Evolutionary conservation across 2,113 vertebrate genomes (phyloP).

Genomic region (Xenopus laevis): DNA sequence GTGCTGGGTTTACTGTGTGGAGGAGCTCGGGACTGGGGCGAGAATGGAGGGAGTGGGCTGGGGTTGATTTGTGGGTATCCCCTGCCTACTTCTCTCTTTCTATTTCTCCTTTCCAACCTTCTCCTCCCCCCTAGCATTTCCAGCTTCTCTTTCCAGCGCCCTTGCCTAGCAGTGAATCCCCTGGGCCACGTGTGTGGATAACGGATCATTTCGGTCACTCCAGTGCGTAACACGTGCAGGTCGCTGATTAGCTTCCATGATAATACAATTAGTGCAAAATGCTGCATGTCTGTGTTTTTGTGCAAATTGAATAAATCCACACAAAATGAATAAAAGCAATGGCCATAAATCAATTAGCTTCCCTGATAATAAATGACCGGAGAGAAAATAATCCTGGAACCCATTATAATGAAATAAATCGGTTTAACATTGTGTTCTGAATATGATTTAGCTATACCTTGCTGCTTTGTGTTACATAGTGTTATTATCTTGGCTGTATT

Average conservation of each 20-base stretch:
- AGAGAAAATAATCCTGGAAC: background rate
- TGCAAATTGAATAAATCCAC: background rate
- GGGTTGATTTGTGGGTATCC: too few species aligned
- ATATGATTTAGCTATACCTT: too few species aligned
- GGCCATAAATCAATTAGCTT: background rate
- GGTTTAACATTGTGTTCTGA: too few species aligned
- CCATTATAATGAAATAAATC: background rate
- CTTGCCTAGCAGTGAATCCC: too few species aligned
- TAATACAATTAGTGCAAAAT: slow-evolving; percentile 17
- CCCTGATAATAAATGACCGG: background rate
- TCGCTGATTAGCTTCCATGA: background rate
- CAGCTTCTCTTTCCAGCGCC: too few species aligned
- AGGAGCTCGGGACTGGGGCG: too few species aligned
- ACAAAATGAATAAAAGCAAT: background rate
- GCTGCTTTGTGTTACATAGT: background rate
- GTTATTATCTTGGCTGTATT: background rate
- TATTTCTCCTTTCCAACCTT: too few species aligned
- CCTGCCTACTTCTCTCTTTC: too few species aligned
- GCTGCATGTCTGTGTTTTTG: background rate
- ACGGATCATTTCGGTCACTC: slow-evolving; percentile 14
- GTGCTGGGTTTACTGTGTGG: too few species aligned
- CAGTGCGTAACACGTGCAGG: background rate
- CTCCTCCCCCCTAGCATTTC: too few species aligned
- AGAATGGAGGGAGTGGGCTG: too few species aligned
- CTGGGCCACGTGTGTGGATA: background rate